These are phyloP conservation scores for Podabrus alpinus DNA, from an alignment of 2,888 invertebrate species.

Conservation along the genomic window DNA sequence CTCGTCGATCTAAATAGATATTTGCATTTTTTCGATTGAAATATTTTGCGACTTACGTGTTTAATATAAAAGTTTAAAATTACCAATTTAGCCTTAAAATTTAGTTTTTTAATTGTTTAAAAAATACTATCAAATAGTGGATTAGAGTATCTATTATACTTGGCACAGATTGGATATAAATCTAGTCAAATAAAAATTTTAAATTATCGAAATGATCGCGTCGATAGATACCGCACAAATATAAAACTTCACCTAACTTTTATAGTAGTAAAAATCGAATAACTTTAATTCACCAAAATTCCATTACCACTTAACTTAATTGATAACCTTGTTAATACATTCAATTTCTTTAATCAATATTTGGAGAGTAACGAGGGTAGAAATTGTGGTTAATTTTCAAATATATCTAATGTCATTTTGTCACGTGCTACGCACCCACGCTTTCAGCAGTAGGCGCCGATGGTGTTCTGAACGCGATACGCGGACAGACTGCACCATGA, in stretches of 20 bases:
- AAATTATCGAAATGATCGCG: background rate
- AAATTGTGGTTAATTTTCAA: conserved; percentile 7
- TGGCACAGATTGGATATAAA: conserved; percentile 1
- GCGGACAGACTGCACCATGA: conserved; percentile 25
- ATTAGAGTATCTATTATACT: background rate
- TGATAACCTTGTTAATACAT: conserved; percentile 1
- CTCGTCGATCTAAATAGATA: conserved; percentile 41
- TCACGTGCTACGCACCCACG: conserved; percentile 28
- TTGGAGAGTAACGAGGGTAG: conserved; percentile 1
- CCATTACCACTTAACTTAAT: background rate
- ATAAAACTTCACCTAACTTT: background rate
- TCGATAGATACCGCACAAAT: background rate
- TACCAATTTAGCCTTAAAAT: conserved; percentile 6
- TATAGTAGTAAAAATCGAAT: background rate
- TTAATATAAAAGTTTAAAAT: background rate
- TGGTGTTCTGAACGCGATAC: conserved; percentile 21
- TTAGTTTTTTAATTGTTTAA: background rate
- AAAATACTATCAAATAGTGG: background rate
- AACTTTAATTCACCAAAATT: background rate
- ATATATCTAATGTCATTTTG: conserved; percentile 17
- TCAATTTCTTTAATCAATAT: conserved; percentile 4
- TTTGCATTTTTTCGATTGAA: conserved; percentile 16
- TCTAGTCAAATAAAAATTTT: background rate
- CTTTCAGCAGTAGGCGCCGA: conserved; percentile 17
- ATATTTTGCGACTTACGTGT: background rate